Evolutionary conservation across 2,888 invertebrate species (phyloP).

Genomic region (Tridacna gigas): DNA sequence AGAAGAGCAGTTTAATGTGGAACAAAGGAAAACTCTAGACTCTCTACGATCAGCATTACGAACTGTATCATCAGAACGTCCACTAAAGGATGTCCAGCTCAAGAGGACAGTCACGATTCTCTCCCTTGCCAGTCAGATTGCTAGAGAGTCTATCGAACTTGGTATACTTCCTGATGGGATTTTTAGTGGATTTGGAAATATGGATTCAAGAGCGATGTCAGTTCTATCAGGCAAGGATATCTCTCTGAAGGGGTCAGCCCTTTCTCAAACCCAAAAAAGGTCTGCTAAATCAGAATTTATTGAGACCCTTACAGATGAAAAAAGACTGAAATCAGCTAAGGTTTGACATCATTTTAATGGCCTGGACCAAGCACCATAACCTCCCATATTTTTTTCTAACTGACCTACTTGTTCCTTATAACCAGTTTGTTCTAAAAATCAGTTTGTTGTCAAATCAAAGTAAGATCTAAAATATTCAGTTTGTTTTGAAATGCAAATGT

Average conservation of each 20-base stretch:
- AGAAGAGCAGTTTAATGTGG: conserved; percentile 66
- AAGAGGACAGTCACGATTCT: conserved; percentile 74
- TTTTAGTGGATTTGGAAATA: conserved; percentile 70
- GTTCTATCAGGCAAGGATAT: conserved; percentile 27
- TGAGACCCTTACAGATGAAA: neutral
- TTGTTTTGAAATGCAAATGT: no score
- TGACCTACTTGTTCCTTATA: no score
- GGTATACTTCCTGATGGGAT: conserved; percentile 73
- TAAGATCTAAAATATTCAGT: no score
- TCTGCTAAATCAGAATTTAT: conserved; percentile 5
- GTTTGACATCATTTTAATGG: neutral
- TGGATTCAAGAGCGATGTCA: conserved; percentile 59
- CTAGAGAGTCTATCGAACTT: conserved; percentile 72
- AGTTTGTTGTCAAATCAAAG: no score
- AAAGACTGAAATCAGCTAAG: neutral
- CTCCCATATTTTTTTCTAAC: no score
- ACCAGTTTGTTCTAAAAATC: no score
- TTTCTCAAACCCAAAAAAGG: neutral
- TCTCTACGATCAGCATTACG: conserved; percentile 59
- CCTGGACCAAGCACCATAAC: neutral
- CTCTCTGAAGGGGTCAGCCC: conserved; percentile 13
- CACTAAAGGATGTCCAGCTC: conserved; percentile 67
- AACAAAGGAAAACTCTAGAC: conserved; percentile 65
- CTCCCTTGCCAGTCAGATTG: conserved; percentile 77
- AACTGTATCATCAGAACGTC: conserved; percentile 49